Percentiles rank a stretch among this genome's conserved stretches.
These are phyloP conservation scores for Channa striata DNA, from an alignment of 2,797 vertebrate genomes.

Conservation along the genomic window DNA sequence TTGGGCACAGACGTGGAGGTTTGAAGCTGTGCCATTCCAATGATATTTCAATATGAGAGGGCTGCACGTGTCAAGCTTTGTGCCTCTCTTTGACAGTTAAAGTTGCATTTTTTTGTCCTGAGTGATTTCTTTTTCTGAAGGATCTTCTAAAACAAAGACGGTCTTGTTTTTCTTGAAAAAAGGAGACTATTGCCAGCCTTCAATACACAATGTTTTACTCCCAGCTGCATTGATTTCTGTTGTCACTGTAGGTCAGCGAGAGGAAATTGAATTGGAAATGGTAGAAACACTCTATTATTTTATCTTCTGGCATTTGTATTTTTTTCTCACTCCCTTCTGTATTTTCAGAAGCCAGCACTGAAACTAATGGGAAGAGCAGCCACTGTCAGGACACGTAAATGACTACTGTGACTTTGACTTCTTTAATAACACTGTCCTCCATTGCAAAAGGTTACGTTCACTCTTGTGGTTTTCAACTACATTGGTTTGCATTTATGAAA, in stretches of 20 bases:
- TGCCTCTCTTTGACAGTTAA: slow-evolving; percentile 35
- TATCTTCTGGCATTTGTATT: slow-evolving; percentile 75
- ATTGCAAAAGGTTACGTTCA: slow-evolving; percentile 77
- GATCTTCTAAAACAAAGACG: slow-evolving; percentile 61
- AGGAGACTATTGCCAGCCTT: slow-evolving; percentile 61
- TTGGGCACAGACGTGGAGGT: slow-evolving; percentile 19
- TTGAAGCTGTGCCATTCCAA: slow-evolving; percentile 22
- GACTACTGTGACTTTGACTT: slow-evolving; percentile 75
- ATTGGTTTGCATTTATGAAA: slow-evolving; percentile 76
- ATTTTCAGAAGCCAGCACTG: slow-evolving; percentile 66
- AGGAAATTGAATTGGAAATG: slow-evolving; percentile 86
- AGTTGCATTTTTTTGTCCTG: slow-evolving; percentile 43
- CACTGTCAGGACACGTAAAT: slow-evolving; percentile 73
- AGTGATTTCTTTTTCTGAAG: slow-evolving; percentile 54
- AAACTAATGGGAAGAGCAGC: slow-evolving; percentile 71
- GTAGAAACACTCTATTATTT: slow-evolving; percentile 81
- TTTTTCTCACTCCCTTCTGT: slow-evolving; percentile 19
- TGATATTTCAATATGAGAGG: slow-evolving; percentile 22
- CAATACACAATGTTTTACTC: slow-evolving; percentile 72
- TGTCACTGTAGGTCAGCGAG: slow-evolving; percentile 79
- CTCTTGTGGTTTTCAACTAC: slow-evolving; percentile 76
- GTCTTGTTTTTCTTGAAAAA: slow-evolving; percentile 46
- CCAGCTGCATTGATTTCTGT: slow-evolving; percentile 80
- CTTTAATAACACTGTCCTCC: slow-evolving; percentile 74
- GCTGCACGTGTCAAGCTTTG: slow-evolving; percentile 29